phyloP scores from a whole-genome alignment of 37 sponge, comb jelly and placozoan species.

The Dysidea cf. avara region DNA sequence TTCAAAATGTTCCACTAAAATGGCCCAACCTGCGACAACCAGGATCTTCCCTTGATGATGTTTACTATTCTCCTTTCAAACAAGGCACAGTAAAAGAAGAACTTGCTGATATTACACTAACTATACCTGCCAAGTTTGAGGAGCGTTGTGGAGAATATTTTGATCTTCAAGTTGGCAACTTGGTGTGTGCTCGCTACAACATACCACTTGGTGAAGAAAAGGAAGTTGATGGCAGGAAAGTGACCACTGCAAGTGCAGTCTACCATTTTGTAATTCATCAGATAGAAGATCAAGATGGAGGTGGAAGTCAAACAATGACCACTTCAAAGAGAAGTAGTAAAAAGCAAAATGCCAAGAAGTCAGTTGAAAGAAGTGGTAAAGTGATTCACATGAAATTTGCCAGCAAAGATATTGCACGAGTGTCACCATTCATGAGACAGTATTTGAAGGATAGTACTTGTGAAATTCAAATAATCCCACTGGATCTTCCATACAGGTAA shows the following conservation, averaged over 20 bases:
- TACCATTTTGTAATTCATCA: slow-evolving; percentile 59
- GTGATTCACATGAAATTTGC: not conserved
- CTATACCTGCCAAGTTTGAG: slow-evolving; percentile 14
- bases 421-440: slow-evolving; percentile 23
- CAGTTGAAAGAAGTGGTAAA: too few species aligned
- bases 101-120: slow-evolving; percentile 1
- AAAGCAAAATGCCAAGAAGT: too few species aligned
- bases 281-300: not conserved
- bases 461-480: slow-evolving; percentile 55
- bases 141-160: slow-evolving; percentile 22
- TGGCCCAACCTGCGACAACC: slow-evolving; percentile 58
- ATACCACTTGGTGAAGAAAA: not conserved
- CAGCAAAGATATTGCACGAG: not conserved
- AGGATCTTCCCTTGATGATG: slow-evolving; percentile 10
- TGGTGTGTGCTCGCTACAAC: slow-evolving; percentile 66
- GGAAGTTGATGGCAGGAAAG: not conserved
- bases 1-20: slow-evolving; percentile 45
- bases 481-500: slow-evolving; percentile 44
- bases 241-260: slow-evolving; percentile 27
- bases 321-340: too few species aligned
- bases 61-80: slow-evolving; percentile 11
- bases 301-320: too few species aligned
- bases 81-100: not conserved
- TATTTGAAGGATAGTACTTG: slow-evolving; percentile 2
- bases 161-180: slow-evolving; percentile 41